phyloP scores from a whole-genome alignment of 2,113 vertebrate genomes.

The Carassius gibelio region DNA sequence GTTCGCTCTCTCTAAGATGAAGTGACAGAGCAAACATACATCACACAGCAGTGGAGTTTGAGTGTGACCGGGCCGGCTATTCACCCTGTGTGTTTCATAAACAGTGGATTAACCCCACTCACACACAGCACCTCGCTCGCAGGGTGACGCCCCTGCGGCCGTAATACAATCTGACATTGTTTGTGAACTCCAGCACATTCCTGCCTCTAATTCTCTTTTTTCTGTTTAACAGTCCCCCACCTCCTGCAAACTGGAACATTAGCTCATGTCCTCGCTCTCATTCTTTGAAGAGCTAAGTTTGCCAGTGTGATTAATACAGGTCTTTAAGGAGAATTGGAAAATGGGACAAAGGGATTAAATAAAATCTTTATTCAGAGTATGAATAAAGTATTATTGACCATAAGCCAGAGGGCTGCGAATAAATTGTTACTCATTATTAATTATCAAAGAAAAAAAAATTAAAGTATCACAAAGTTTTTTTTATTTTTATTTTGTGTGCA shows the following conservation, averaged over 20 bases:
- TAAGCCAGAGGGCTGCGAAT: too few species aligned
- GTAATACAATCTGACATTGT: slow-evolving; percentile 59
- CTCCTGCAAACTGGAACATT: slow-evolving; percentile 1
- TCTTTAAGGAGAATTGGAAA: neutral
- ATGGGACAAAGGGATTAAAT: neutral
- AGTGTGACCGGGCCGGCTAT: slow-evolving; percentile 40
- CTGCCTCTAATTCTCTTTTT: slow-evolving; percentile 39
- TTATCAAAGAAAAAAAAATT: too few species aligned
- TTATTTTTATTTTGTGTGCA: too few species aligned
- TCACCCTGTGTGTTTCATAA: slow-evolving; percentile 54
- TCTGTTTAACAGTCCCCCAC: slow-evolving; percentile 12
- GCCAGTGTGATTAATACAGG: neutral
- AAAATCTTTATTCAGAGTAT: neutral
- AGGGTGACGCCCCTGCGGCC: slow-evolving; percentile 29
- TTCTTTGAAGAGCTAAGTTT: neutral
- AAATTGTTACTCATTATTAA: too few species aligned
- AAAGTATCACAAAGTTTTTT: too few species aligned
- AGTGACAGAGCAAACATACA: slow-evolving; percentile 47
- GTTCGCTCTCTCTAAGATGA: slow-evolving; percentile 32
- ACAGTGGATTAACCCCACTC: slow-evolving; percentile 52
- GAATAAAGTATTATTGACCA: neutral
- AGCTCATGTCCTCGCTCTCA: slow-evolving; percentile 15
- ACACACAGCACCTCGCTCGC: slow-evolving; percentile 45
- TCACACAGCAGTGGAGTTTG: slow-evolving; percentile 38
- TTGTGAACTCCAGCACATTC: slow-evolving; percentile 48